phyloP scores from a whole-genome alignment of 2,888 invertebrate species.

The Temnothorax ravouxi region DNA sequence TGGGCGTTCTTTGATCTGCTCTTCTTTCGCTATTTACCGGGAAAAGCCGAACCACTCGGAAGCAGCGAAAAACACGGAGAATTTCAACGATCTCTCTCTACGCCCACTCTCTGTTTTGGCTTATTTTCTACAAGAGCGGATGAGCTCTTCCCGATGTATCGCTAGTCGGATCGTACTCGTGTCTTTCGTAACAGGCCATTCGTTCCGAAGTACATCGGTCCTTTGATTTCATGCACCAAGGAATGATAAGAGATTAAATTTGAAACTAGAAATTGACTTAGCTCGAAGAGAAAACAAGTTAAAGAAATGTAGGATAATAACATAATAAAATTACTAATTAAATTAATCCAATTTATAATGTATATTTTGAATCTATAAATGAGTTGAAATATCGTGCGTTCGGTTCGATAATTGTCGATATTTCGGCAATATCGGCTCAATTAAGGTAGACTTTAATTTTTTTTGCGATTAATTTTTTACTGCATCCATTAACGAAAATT shows the following conservation, averaged over 20 bases:
- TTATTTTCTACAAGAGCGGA: conserved; percentile 44
- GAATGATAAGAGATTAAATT: neutral
- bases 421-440: neutral
- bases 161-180: conserved; percentile 12
- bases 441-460: conserved; percentile 8
- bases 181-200: conserved; percentile 8
- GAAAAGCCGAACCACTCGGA: conserved; percentile 34
- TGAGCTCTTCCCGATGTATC: conserved; percentile 17
- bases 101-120: conserved; percentile 18
- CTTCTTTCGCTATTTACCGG: conserved; percentile 57
- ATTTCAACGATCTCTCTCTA: conserved; percentile 43
- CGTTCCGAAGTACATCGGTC: neutral
- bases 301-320: neutral
- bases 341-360: neutral
- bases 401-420: neutral
- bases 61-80: conserved; percentile 55
- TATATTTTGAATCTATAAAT: neutral
- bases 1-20: conserved; percentile 66
- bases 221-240: conserved; percentile 6
- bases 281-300: neutral
- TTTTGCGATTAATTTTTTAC: neutral
- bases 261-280: neutral
- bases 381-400: neutral
- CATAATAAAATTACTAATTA: neutral
- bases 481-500: neutral